A percentile compares a stretch with the other conserved stretches of the same genome.
Conservation (phyloP, 2,797 vertebrate species). For the Atherinosoma microstoma region DNA sequence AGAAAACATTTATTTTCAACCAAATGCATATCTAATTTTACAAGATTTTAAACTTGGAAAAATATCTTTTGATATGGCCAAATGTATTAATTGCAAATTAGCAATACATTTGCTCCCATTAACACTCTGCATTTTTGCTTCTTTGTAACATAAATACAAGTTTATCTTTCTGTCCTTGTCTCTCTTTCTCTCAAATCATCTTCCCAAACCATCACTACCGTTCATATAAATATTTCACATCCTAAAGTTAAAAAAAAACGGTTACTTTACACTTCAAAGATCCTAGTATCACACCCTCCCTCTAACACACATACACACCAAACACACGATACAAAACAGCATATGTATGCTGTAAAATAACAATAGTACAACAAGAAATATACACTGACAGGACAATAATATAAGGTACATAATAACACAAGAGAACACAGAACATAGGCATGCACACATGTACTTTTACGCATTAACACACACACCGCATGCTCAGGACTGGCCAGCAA, state of each 20-base stretch:
- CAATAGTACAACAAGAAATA: background rate
- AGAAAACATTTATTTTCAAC: too few relatives aligned
- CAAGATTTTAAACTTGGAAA: too few relatives aligned
- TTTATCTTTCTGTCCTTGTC: conserved; percentile 20
- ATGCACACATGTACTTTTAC: conserved; percentile 5
- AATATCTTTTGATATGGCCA: background rate
- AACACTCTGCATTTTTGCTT: conserved; percentile 4
- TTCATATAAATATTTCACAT: conserved; percentile 75
- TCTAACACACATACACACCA: conserved; percentile 10
- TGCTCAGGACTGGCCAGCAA: conserved; percentile 48
- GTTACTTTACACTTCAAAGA: conserved; percentile 78
- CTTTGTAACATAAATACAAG: conserved; percentile 35
- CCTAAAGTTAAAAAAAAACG: conserved; percentile 63
- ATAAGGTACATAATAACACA: background rate
- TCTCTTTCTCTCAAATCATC: conserved; percentile 13
- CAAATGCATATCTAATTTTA: too few relatives aligned
- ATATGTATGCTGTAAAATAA: background rate
- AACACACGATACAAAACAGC: too few relatives aligned
- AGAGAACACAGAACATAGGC: background rate
- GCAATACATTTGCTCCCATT: background rate
- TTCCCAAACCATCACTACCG: conserved; percentile 52
- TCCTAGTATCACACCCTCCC: conserved; percentile 39
- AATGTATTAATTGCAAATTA: background rate
- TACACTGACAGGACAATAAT: background rate
- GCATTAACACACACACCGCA: conserved; percentile 12